These are phyloP conservation scores for Nixonia krombeini DNA, from an alignment of 1,140 invertebrate species.

Conservation along the genomic window DNA sequence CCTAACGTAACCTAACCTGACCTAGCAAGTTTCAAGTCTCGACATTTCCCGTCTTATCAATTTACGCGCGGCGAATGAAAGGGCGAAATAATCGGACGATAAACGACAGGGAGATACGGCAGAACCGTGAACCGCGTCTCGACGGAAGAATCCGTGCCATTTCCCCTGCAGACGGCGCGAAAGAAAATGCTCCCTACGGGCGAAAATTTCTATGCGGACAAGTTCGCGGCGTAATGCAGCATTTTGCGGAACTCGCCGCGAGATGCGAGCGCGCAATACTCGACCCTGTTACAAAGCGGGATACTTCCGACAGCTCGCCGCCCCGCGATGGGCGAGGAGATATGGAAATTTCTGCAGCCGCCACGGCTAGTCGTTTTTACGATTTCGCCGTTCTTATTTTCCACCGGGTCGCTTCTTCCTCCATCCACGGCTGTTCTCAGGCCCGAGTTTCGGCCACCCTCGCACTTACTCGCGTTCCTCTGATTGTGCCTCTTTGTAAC, in stretches of 20 bases:
- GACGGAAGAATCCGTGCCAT: too few species aligned
- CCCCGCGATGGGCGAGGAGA: conserved; percentile 42
- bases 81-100: too few species aligned
- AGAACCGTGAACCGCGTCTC: too few species aligned
- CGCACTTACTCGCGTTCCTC: conserved; percentile 18
- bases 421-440: conserved; percentile 5
- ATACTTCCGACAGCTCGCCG: conserved; percentile 42
- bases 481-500: conserved; percentile 36
- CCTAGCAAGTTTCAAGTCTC: too few species aligned
- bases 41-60: too few species aligned
- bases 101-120: too few species aligned
- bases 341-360: conserved; percentile 45
- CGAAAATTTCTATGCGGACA: conserved; percentile 43
- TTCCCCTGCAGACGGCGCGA: too few species aligned
- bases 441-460: neutral
- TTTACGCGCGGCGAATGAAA: too few species aligned
- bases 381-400: conserved; percentile 27
- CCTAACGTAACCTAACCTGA: too few species aligned
- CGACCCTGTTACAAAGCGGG: conserved; percentile 46
- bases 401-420: neutral
- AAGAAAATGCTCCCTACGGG: too few species aligned
- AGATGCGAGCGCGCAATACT: conserved; percentile 40
- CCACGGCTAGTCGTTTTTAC: conserved; percentile 42
- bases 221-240: conserved; percentile 39
- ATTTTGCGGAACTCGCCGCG: conserved; percentile 40